phyloP scores from a whole-genome alignment of 2,113 vertebrate species.

The Mungos mungo region DNA sequence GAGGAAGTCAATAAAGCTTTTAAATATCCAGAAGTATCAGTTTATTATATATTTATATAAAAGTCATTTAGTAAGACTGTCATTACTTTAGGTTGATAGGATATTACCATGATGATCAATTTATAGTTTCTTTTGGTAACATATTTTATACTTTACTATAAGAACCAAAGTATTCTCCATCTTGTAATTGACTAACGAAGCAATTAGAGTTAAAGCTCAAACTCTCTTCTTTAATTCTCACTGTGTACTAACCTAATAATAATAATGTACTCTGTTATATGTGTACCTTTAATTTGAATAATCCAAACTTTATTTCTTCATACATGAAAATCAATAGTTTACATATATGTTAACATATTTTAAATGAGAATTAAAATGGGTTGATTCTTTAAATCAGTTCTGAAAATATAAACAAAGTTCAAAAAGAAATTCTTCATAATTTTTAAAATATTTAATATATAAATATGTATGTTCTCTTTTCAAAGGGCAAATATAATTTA shows the following conservation, averaged over 20 bases:
- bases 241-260: background rate
- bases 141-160: conserved; percentile 66
- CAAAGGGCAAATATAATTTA: background rate
- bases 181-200: conserved; percentile 69
- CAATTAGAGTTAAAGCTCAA: conserved; percentile 32
- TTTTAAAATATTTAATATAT: background rate
- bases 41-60: conserved; percentile 51
- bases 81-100: conserved; percentile 60
- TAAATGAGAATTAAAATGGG: background rate
- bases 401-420: background rate
- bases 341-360: background rate
- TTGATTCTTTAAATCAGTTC: background rate
- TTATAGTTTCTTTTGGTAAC: background rate
- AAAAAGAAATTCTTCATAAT: background rate
- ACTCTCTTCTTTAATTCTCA: background rate
- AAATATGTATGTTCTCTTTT: background rate
- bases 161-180: conserved; percentile 63
- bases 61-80: conserved; percentile 70
- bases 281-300: background rate
- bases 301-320: background rate
- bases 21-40: conserved; percentile 41
- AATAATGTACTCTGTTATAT: background rate
- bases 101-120: conserved; percentile 68
- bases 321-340: background rate
- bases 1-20: conserved; percentile 40